Base-by-base conservation (phyloP, 2,888 invertebrate genomes). In the Biston betularia region DNA sequence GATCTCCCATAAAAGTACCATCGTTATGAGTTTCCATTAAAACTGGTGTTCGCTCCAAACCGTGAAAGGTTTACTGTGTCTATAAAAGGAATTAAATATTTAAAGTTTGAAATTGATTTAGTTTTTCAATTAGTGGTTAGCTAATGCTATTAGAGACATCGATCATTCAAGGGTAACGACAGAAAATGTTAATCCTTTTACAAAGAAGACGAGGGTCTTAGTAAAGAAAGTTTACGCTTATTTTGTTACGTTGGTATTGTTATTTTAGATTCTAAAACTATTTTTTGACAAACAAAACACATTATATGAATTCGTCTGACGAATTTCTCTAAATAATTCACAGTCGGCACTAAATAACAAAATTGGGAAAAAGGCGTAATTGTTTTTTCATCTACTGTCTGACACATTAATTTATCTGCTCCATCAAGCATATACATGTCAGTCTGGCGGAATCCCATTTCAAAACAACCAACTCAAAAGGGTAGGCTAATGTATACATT, bases 381-480 rank as follows among this genome's bases (percentile, higher is more conserved):
- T 73, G 70, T 69, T 54, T 58, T 77, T 72, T 72, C 60, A 56
- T 72, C 65, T 74, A 75, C 72, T 75, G 75, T 78, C 78, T 79
- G 81, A 78, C 76, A 79, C 75, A 75, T 80, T 79, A 63, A 83
- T 82, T 78, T 82, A 78, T 77, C 75, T 78, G 77, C 78, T 76
- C 75, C 79, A 73, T 71, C 79, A 72, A 81, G 73, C 78, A 78
- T 75, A 76, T 75, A 77, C 71, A 76, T 72, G 70, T 58, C 70
- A 71, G 79, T 76, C 76, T 74, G 73, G 72, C 74, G 75, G 69
- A 70, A 60, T 63, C 67, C 67, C 63, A 49, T 69, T 62, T 9
- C 63, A 59, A 67, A 69, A 67, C 54, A 57, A 61, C 53, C 48
- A 59, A 46, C 53, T 33, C 24, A 38, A 46, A 57, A 46, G 57